Evolutionary conservation across 2,113 vertebrate species (phyloP).

Genomic region (Scopus umbretta): DNA sequence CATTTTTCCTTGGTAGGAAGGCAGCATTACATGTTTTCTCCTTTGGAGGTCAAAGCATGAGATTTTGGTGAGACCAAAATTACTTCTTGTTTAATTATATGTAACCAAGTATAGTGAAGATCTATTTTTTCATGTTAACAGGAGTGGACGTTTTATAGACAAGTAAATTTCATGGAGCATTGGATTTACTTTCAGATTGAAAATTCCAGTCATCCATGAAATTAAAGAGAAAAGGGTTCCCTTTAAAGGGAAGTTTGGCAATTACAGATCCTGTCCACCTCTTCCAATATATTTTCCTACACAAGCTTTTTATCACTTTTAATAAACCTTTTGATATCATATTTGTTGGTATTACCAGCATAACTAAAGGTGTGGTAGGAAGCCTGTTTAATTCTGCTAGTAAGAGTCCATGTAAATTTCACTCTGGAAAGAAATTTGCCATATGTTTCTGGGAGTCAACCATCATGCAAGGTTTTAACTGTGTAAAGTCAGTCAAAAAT

Average conservation of each 20-base stretch:
- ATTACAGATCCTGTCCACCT: background rate
- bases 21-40: background rate
- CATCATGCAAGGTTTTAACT: background rate
- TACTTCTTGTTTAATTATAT: conserved; percentile 57
- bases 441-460: background rate
- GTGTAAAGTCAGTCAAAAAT: background rate
- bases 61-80: conserved; percentile 19
- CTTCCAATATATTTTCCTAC: background rate
- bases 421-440: background rate
- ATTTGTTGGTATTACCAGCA: background rate
- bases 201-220: conserved; percentile 64
- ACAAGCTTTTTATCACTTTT: background rate
- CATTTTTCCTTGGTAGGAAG: background rate
- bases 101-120: conserved; percentile 1
- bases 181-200: conserved; percentile 53
- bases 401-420: background rate
- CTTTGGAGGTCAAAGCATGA: background rate
- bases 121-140: conserved; percentile 63
- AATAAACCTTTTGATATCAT: background rate
- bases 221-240: conserved; percentile 57
- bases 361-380: background rate
- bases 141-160: conserved; percentile 59
- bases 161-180: conserved; percentile 61
- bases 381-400: background rate
- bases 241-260: background rate